These are phyloP conservation scores for Eriosoma lanigerum DNA, from an alignment of 1,140 invertebrate genomes.

Conservation along the genomic window DNA sequence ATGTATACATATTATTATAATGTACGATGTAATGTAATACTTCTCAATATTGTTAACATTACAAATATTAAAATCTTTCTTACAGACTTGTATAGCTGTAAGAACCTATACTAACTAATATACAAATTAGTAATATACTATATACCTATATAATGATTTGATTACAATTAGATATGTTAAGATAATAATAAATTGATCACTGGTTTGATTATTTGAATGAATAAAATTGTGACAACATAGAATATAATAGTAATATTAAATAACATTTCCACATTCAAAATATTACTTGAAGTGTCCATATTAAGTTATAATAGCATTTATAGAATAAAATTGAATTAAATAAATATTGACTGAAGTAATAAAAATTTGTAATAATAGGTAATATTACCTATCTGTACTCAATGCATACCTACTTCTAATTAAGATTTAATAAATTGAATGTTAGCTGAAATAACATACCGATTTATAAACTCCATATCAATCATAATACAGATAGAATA, in stretches of 20 bases:
- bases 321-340: background rate
- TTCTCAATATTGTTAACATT: background rate
- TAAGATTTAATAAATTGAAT: too few species aligned
- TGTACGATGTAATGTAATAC: background rate
- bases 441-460: conserved; percentile 1
- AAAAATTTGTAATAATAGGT: background rate
- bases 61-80: background rate
- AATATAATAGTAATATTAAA: background rate
- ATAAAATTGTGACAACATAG: background rate
- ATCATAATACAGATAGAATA: too few species aligned
- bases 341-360: background rate
- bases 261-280: background rate
- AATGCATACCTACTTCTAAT: background rate
- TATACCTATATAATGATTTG: too few species aligned
- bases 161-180: background rate
- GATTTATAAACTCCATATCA: conserved; percentile 10
- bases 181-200: background rate
- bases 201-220: background rate
- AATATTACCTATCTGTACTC: background rate
- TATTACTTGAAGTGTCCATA: background rate
- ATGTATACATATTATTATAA: too few species aligned
- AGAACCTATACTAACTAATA: too few species aligned
- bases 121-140: too few species aligned
- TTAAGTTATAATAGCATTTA: background rate
- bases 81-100: too few species aligned